These are phyloP conservation scores for Hypanus sabinus DNA, from an alignment of 2,113 vertebrate genomes.

Conservation along the genomic window DNA sequence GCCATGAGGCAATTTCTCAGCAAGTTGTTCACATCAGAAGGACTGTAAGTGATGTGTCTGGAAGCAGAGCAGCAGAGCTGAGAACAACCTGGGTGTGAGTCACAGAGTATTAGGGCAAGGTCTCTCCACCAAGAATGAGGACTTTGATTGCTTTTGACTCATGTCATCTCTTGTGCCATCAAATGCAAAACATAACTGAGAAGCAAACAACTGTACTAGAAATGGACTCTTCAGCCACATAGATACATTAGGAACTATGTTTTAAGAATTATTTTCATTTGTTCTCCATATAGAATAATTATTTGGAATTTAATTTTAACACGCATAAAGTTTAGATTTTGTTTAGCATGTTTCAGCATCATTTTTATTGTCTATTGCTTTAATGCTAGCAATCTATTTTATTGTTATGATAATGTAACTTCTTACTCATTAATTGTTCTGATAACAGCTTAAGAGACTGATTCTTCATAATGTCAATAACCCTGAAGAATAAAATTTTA, in stretches of 20 bases:
- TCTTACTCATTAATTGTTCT: not conserved
- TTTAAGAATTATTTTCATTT: not conserved
- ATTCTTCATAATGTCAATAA: not conserved
- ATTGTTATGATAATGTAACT: too few species aligned
- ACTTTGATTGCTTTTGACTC: conserved; percentile 81
- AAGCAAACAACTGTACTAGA: conserved; percentile 54
- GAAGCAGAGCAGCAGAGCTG: conserved; percentile 68
- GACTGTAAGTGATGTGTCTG: conserved; percentile 52
- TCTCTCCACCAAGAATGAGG: conserved; percentile 62
- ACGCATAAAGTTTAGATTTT: not conserved
- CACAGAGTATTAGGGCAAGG: conserved; percentile 65
- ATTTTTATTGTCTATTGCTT: too few species aligned
- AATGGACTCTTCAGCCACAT: conserved; percentile 57
- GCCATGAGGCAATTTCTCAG: conserved; percentile 55
- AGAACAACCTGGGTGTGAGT: conserved; percentile 68
- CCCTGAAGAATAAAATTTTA: not conserved
- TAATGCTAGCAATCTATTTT: not conserved
- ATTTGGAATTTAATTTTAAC: not conserved
- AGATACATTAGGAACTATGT: not conserved
- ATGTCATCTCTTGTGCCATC: conserved; percentile 75
- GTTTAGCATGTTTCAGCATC: not conserved
- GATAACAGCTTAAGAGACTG: not conserved
- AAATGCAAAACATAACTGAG: conserved; percentile 52
- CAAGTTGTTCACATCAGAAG: conserved; percentile 55
- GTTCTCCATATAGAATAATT: not conserved